Base-by-base conservation (phyloP, 1,140 invertebrate species). In the Paraescarpia echinospica region DNA sequence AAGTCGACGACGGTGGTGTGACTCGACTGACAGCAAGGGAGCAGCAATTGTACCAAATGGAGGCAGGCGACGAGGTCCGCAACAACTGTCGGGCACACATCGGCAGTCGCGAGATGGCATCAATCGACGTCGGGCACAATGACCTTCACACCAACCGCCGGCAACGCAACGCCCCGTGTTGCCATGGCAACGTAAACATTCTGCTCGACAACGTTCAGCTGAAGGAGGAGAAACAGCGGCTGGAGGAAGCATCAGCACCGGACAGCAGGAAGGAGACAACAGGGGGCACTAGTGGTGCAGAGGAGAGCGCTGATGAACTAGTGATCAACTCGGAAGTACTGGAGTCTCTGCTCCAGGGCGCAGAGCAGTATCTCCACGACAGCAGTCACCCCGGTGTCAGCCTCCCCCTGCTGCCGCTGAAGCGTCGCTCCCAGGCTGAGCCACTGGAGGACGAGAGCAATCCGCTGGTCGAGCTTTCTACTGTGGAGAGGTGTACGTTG, bases 271-370 rank as follows among this genome's bases (percentile, higher is more conserved):
- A 51, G 41, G 33, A 48, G 18, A 18, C 9, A 12, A 8, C 91
- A 34, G 18, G 34, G 6, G 35, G 90, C 33, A 12, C 35, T 4
- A 34, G 18, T 31, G 34, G 34, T 90, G 90, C 33, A 31, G 91
- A 91, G 31, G 92, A 93, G 22, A 91, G 90, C 90, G 35, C 92
- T 22, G 93, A 93, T 89, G 93, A 93, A 41, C 92, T 93, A 33
- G 90, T 92, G 4, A 92, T 93, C 92, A 91, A 90, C 41, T 92
- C 93, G 18, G 51, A 92, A 90, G 91, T 93, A 14, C 33, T 93
- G 90, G 93, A 93, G 90, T 93, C 93, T 8, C 92, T 93, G 22
- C 77, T 93, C 12, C 93, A 93, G 48, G 93, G 93, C 18, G 93
- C 93, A 1, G 92, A 93, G 34, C 90, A 88, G 48, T 93, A 93